These are phyloP conservation scores for Coreius guichenoti DNA, from an alignment of 2,797 vertebrate species.

Conservation along the genomic window DNA sequence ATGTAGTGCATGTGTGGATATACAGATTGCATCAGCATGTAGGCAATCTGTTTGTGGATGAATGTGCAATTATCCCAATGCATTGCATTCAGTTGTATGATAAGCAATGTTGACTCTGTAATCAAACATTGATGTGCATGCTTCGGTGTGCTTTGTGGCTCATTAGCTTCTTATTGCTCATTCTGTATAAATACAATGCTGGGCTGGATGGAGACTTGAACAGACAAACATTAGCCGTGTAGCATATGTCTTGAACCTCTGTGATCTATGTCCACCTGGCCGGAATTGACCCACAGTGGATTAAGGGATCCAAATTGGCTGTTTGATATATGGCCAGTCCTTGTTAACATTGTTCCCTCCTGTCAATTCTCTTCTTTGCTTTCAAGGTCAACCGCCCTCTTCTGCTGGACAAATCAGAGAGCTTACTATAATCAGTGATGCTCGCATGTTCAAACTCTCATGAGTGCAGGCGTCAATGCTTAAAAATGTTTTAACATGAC, in stretches of 20 bases:
- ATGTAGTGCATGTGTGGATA: constrained; percentile 7
- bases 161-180: constrained; percentile 37
- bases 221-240: constrained; percentile 49
- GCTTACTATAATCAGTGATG: constrained; percentile 13
- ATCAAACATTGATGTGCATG: constrained; percentile 26
- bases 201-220: constrained; percentile 16
- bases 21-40: constrained; percentile 23
- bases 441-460: background rate
- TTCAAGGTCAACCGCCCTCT: constrained; percentile 77
- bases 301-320: constrained; percentile 82
- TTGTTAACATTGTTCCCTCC: constrained; percentile 72
- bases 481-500: background rate
- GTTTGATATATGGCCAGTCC: constrained; percentile 79
- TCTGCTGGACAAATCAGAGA: constrained; percentile 71
- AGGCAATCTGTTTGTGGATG: constrained; percentile 25
- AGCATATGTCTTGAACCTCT: constrained; percentile 69
- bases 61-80: constrained; percentile 30
- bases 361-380: constrained; percentile 77
- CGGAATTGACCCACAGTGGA: constrained; percentile 81
- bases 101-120: constrained; percentile 14
- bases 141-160: background rate
- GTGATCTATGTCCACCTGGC: constrained; percentile 76
- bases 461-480: background rate
- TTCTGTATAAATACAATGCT: constrained; percentile 30
- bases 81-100: constrained; percentile 16